These are phyloP conservation scores for Heliconius ethilla DNA, from an alignment of 2,888 invertebrate species.

Conservation along the genomic window DNA sequence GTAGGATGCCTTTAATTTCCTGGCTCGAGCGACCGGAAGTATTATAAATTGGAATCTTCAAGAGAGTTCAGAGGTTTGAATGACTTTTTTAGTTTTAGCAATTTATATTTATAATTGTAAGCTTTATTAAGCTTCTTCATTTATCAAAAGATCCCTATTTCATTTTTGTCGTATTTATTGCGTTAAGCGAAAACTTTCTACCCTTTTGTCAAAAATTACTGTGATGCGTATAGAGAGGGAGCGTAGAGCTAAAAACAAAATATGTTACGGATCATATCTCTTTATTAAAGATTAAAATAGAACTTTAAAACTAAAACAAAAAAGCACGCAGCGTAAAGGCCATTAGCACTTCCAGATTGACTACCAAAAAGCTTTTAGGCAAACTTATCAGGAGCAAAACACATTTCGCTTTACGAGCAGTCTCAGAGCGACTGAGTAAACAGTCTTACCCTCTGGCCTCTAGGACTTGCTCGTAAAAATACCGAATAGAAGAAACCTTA, in stretches of 20 bases:
- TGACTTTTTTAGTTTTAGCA: slow-evolving; percentile 10
- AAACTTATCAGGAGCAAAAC: slow-evolving; percentile 30
- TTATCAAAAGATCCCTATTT: too few species aligned
- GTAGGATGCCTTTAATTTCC: slow-evolving; percentile 31
- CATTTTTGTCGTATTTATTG: too few species aligned
- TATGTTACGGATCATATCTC: background rate
- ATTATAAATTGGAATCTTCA: slow-evolving; percentile 32
- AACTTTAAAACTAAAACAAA: background rate
- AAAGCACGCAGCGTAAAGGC: background rate
- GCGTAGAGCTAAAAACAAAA: background rate
- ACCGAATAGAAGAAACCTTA: background rate
- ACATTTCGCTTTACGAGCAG: slow-evolving; percentile 24
- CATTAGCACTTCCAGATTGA: slow-evolving; percentile 19
- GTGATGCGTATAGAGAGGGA: too few species aligned
- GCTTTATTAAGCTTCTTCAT: slow-evolving; percentile 1
- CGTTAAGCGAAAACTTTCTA: too few species aligned
- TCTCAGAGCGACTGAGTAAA: slow-evolving; percentile 28
- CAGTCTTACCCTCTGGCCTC: slow-evolving; percentile 23
- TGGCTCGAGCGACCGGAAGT: slow-evolving; percentile 29
- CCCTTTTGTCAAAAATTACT: too few species aligned
- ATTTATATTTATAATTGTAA: slow-evolving; percentile 19
- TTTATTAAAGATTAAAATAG: background rate
- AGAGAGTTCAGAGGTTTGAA: slow-evolving; percentile 4
- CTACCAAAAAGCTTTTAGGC: slow-evolving; percentile 30
- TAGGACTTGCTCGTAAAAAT: slow-evolving; percentile 17